A percentile compares a stretch with the other conserved stretches of the same genome.
These are phyloP conservation scores for Brachypterus glaber DNA, from an alignment of 2,888 invertebrate genomes.

Conservation along the genomic window DNA sequence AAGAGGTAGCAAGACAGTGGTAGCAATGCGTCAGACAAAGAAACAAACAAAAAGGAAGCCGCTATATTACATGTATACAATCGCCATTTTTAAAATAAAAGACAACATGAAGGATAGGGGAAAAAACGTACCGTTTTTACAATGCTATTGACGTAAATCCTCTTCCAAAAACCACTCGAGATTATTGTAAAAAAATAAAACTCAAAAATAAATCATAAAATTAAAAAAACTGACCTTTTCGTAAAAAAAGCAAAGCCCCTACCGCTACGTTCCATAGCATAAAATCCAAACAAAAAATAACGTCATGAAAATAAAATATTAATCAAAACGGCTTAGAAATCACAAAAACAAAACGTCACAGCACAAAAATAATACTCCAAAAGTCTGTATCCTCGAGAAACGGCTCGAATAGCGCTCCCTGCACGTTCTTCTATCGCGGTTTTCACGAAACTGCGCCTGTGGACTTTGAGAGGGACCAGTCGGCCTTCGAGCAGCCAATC, in stretches of 20 bases:
- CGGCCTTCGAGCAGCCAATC: slow-evolving; percentile 37
- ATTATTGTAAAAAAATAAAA: slow-evolving; percentile 24
- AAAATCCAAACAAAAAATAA: slow-evolving; percentile 50
- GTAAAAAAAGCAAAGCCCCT: slow-evolving; percentile 72
- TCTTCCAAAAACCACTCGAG: slow-evolving; percentile 10
- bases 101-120: slow-evolving; percentile 21
- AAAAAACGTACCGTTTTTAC: slow-evolving; percentile 14
- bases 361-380: too few relatives aligned
- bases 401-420: slow-evolving; percentile 19
- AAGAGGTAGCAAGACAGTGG: too few relatives aligned
- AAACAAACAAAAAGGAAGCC: slow-evolving; percentile 18
- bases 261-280: slow-evolving; percentile 70
- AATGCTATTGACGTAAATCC: slow-evolving; percentile 1
- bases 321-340: slow-evolving; percentile 39
- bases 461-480: slow-evolving; percentile 28
- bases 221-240: slow-evolving; percentile 65
- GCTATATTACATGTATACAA: too few relatives aligned
- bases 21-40: slow-evolving; percentile 15
- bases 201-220: slow-evolving; percentile 43
- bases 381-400: slow-evolving; percentile 5
- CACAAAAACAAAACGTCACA: slow-evolving; percentile 7
- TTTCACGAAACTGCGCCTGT: slow-evolving; percentile 30
- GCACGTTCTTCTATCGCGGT: too few relatives aligned
- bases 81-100: slow-evolving; percentile 25
- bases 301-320: slow-evolving; percentile 36